Base-by-base conservation (phyloP, 2,888 invertebrate species). In the Luperina testacea region DNA sequence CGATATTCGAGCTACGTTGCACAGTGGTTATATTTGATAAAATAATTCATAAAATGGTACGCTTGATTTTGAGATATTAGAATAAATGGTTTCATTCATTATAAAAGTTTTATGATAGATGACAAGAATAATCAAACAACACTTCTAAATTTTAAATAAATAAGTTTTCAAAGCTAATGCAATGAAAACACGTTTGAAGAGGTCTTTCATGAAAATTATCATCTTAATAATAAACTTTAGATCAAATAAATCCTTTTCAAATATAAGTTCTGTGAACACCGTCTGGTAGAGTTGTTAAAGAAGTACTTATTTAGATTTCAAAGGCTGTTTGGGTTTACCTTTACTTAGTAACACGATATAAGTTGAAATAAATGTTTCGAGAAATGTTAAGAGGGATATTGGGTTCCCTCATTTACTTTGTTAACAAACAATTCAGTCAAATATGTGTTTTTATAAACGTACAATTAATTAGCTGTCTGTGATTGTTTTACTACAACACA, bases 291-390 rank as follows among this genome's bases (percentile, higher is more conserved):
- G 45, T 64, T 69, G 57, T 64, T 73, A 64, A n/a, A 63, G 63
- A 51, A 65, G 80, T 67, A 45, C 45, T 45, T 45, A 73, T 80
- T 83, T 80, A 24, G 59, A 84, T 80, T 71, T 73, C 83, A 80
- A 83, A 70, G 65, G 65, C 63, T 72, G 51, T 38, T 79, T n/a
- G 17, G 70, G n/a, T 79, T 75, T 83, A 79, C 17, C 5, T 71
- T 63, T 64, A 79, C 69, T 83, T 63, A 67, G 80, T 83, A 80
- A 83, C 65, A 51, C 5, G 75, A 83, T 79, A 79, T 75, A 65
- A 70, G 53, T 73, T 65, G 9, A 59, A 71, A 79, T 59, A 83
- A 83, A 83, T 67, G 65, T 63, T 79, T 72, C 20, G 38, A 72
- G 51, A 65, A 79, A 83, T 69, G 61, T 71, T 51, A 13, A 63